Evolutionary conservation across 2,888 invertebrate species (phyloP), one percentile per base, ranked within the genome.

Genomic region (Acanthosepion pharaonis): DNA sequence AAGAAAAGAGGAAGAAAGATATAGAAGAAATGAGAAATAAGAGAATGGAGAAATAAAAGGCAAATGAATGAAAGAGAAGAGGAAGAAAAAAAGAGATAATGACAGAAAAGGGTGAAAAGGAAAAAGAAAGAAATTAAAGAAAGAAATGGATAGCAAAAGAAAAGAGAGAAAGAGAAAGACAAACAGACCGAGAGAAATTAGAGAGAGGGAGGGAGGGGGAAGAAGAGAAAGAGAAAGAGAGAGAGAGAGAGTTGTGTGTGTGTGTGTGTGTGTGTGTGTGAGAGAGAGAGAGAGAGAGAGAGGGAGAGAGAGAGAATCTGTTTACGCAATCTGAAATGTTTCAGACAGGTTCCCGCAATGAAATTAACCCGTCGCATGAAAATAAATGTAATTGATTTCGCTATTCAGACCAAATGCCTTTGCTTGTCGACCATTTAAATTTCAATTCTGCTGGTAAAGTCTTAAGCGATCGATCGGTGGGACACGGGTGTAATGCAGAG

Each of bases 311-410:
- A 6, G 15, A 78, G 8, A n/a, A 18, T 9, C n/a, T 28, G 78
- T 78, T 78, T 28, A 78, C n/a, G 28, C 9, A 78, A 78, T 78
- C 78, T 2, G 28, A 28, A 78, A 28, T 78, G 78, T 78, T 28
- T 28, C 78, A 78, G 78, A 78, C 78, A 78, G 78, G 28, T 78
- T n/a, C 78, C n/a, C 78, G 78, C 78, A 78, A 28, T 78, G n/a
- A 78, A 78, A 78, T 78, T 78, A 78, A 78, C 78, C n/a, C 78
- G 9, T 78, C 8, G 78, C 78, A 28, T 78, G 9, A 8, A 78
- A 78, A 78, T 78, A 78, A 78, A 78, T 78, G 78, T 78, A 78
- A 78, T 78, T 78, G 78, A 78, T 78, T 78, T 78, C 9, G 78
- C n/a, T 78, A 78, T 78, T 78, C 11, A 78, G 78, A 78, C 78